Conservation (phyloP, 2,113 vertebrate species). For the Platichthys flesus region DNA sequence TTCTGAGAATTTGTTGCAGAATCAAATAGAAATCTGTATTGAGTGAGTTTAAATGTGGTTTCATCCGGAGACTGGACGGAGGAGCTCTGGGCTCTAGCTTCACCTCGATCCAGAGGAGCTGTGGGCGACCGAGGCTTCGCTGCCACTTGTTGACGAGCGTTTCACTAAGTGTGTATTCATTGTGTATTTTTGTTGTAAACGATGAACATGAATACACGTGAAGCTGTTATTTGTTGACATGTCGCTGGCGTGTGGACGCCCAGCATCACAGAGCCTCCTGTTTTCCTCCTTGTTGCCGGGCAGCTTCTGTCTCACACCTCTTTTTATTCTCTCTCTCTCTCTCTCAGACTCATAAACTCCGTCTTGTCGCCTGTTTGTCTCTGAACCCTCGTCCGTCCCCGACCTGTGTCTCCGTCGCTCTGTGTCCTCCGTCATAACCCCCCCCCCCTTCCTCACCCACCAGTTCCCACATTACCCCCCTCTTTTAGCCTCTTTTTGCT, state of each 20-base stretch:
- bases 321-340: conserved; percentile 11
- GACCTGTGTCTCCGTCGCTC: background rate
- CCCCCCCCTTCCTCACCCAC: background rate
- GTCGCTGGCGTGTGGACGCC: background rate
- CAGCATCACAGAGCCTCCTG: background rate
- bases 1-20: too few relatives aligned
- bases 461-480: background rate
- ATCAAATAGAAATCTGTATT: too few relatives aligned
- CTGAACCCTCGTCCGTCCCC: background rate
- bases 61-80: too few relatives aligned
- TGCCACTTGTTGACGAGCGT: background rate
- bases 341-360: conserved; percentile 60
- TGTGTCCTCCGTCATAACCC: conserved; percentile 21
- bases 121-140: too few relatives aligned
- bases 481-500: conserved; percentile 19
- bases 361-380: conserved; percentile 40
- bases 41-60: too few relatives aligned
- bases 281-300: conserved; percentile 31
- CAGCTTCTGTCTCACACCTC: conserved; percentile 51
- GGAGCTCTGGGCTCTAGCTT: too few relatives aligned
- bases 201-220: background rate
- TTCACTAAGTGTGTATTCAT: background rate
- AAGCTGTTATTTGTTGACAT: background rate
- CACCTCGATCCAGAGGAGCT: too few relatives aligned
- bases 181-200: background rate